Evolutionary conservation across 2,888 invertebrate species (phyloP), one percentile per base, ranked within the genome.

Genomic region (Hydrotaea cyrtoneurina): DNA sequence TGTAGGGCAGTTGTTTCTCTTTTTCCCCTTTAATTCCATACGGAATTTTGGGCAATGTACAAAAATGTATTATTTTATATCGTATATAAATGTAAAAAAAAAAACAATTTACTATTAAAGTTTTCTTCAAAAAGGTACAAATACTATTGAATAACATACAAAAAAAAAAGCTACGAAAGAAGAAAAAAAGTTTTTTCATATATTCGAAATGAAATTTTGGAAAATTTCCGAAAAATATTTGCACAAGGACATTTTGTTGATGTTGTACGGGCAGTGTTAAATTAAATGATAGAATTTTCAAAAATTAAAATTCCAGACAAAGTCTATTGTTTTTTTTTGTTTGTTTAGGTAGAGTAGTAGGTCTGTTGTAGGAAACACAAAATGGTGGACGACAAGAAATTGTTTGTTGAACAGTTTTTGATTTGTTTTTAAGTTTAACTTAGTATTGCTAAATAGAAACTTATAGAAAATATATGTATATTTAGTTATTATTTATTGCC

Each of bases 1-100:
- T 85, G 85, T 74, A 74, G 85, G 82, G 85, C 82, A 85, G 85
- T 85, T 85, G 82, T 74, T 82, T 85, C 69, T 59, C 62, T 66
- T 73, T 76, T 73, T 50, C 59, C 43, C 66, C 17, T 71, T 81
- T 84, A 39, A 8, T 39, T 39, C 39, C 39, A 75, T 15, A n/a
- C n/a, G 39, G 39, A 50, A 50, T 13, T 50, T 8, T 50, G 46
- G 69, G 46, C n/a, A 21, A 82, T 85, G 19, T 85, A 82, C 82
- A 82, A 80, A 82, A 21, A 79, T 21, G 7, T 62, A 2, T 2
- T 78, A 55, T 69, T 11, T 66, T 75, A 72, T 66, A 66, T 43
- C 31, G 2, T 31, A 31, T 4, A 31, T 7, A 31, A 31, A 66
- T 17, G 15, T 46, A 19, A 69, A 43, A 69, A 46, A 66, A 39